These are phyloP conservation scores for Tetrao urogallus DNA, from an alignment of 2,113 vertebrate genomes.

Conservation along the genomic window DNA sequence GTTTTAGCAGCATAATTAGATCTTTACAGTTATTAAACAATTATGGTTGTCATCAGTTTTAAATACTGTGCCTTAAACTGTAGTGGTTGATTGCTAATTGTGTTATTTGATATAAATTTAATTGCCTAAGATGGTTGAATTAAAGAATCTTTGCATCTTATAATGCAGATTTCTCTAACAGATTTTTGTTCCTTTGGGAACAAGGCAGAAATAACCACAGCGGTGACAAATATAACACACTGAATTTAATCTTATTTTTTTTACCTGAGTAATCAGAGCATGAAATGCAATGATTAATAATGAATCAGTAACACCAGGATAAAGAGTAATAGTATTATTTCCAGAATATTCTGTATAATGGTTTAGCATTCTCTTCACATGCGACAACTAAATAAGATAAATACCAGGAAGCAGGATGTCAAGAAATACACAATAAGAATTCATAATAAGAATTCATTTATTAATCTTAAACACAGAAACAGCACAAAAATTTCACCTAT, in stretches of 20 bases:
- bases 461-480: background rate
- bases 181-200: background rate
- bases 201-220: background rate
- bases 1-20: constrained; percentile 15
- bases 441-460: background rate
- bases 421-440: background rate
- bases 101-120: background rate
- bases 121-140: background rate
- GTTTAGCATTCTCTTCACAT: background rate
- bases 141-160: background rate
- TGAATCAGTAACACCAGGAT: background rate
- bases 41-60: constrained; percentile 15
- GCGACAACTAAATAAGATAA: background rate
- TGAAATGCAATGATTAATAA: constrained; percentile 20
- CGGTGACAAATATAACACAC: background rate
- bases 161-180: background rate
- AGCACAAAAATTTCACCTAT: background rate
- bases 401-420: background rate
- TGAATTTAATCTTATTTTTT: background rate
- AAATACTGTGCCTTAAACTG: constrained; percentile 1
- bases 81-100: background rate
- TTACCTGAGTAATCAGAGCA: background rate
- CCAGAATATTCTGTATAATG: background rate
- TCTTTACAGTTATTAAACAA: background rate
- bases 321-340: background rate